phyloP scores from a whole-genome alignment of 1,140 invertebrate genomes.

The Eulimnadia texana region DNA sequence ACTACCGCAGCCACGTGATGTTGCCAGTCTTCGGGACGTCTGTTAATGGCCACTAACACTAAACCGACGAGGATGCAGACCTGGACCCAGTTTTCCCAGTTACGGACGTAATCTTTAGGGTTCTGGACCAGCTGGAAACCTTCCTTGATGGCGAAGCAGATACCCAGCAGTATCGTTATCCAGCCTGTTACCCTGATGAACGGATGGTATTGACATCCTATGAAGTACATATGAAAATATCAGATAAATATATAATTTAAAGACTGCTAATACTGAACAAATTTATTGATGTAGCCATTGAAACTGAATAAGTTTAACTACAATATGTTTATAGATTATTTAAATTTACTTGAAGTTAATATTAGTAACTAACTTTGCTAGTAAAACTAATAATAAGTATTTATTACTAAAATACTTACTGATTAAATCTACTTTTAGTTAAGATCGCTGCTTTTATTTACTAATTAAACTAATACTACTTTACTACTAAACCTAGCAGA shows the following conservation, averaged over 20 bases:
- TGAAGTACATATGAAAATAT: neutral
- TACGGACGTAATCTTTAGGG: conserved; percentile 57
- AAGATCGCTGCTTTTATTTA: neutral
- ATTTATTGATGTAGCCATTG: too few species aligned
- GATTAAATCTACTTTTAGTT: neutral
- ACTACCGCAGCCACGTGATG: conserved; percentile 69
- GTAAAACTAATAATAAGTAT: too few species aligned
- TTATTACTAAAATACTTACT: too few species aligned
- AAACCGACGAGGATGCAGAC: conserved; percentile 70
- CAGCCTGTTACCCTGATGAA: conserved; percentile 17
- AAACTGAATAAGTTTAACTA: too few species aligned
- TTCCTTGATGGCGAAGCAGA: conserved; percentile 35
- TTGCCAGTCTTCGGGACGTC: conserved; percentile 62
- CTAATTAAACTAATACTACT: too few species aligned
- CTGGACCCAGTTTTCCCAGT: conserved; percentile 67
- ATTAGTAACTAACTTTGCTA: too few species aligned
- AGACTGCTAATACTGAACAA: too few species aligned
- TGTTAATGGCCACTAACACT: conserved; percentile 58
- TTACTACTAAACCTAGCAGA: too few species aligned
- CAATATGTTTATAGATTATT: too few species aligned
- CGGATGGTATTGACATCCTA: neutral
- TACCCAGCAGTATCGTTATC: conserved; percentile 19
- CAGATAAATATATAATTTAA: too few species aligned
- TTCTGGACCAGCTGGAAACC: conserved; percentile 54
- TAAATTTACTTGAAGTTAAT: too few species aligned